Percentiles rank a stretch among this genome's conserved stretches.
Conservation (phyloP, 2,797 vertebrate genomes). For the Melopsittacus undulatus region DNA sequence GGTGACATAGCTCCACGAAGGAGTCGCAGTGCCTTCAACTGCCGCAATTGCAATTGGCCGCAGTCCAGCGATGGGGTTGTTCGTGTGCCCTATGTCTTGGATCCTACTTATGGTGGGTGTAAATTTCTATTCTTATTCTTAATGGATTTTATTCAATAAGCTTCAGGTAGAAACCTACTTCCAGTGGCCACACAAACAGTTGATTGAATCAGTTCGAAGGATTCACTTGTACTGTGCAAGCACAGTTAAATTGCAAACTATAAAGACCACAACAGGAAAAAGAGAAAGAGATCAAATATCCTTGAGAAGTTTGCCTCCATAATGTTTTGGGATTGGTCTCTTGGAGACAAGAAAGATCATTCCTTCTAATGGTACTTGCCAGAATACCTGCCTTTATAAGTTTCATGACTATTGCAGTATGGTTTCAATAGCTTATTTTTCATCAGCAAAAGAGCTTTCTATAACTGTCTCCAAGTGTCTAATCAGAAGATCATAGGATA, state of each 20-base stretch:
- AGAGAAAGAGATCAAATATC: neutral
- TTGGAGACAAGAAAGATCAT: neutral
- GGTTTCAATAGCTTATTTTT: neutral
- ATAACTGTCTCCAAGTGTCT: neutral
- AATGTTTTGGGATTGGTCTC: neutral
- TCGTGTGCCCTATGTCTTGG: slow-evolving; percentile 82
- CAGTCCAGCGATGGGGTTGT: slow-evolving; percentile 85
- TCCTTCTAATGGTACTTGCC: neutral
- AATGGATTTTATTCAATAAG: neutral
- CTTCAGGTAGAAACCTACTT: neutral
- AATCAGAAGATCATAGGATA: neutral
- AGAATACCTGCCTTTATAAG: neutral
- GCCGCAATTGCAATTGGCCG: slow-evolving; percentile 84
- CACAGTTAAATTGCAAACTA: neutral
- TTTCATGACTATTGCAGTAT: neutral
- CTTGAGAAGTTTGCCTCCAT: neutral
- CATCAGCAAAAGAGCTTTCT: neutral
- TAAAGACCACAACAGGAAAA: neutral
- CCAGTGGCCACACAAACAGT: neutral
- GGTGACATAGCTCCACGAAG: slow-evolving; percentile 82
- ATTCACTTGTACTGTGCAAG: neutral
- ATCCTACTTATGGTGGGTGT: slow-evolving; percentile 81
- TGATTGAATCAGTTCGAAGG: neutral
- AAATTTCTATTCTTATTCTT: neutral
- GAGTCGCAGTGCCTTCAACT: slow-evolving; percentile 80